Evolutionary conservation across 2,113 vertebrate genomes (phyloP).

Genomic region (Dasyornis broadbenti): DNA sequence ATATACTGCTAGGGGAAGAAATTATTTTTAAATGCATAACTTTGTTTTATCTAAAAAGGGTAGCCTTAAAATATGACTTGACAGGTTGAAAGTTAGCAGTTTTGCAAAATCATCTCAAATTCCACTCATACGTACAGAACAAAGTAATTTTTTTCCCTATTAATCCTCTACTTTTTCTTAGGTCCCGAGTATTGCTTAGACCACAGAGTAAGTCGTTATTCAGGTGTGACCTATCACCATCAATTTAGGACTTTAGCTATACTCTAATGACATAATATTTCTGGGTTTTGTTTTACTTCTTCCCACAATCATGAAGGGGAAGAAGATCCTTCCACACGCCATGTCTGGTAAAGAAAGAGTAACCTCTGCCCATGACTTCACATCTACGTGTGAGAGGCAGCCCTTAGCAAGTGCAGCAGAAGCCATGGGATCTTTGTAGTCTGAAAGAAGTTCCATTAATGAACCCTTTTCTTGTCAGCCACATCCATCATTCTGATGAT

Average conservation of each 20-base stretch:
- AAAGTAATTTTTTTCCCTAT: background rate
- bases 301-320: background rate
- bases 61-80: background rate
- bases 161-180: background rate
- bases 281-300: background rate
- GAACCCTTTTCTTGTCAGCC: background rate
- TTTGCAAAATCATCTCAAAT: background rate
- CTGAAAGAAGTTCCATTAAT: background rate
- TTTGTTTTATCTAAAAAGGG: background rate
- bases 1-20: background rate
- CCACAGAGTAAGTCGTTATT: background rate
- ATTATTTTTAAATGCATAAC: background rate
- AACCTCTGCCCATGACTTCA: background rate
- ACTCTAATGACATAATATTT: background rate
- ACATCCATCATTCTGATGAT: background rate
- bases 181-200: background rate
- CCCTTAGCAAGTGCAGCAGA: background rate
- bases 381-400: fast-evolving
- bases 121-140: background rate
- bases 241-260: background rate
- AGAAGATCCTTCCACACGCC: background rate
- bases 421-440: background rate
- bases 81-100: background rate
- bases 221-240: background rate
- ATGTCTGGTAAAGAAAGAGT: background rate